Conservation (phyloP, 2,113 vertebrate genomes). For the Cepphus grylle region DNA sequence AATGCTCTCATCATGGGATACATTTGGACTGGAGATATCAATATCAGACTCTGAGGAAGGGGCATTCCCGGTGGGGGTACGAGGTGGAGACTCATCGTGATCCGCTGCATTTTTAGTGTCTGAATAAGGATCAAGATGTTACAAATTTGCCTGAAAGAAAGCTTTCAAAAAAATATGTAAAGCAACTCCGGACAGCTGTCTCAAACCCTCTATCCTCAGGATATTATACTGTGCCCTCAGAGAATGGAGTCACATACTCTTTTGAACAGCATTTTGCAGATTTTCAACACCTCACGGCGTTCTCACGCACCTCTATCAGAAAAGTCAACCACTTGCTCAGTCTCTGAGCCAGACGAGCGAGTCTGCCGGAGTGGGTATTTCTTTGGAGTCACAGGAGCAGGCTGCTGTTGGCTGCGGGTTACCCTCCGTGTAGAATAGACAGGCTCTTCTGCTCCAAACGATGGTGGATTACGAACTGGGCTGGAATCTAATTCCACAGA, state of each 20-base stretch:
- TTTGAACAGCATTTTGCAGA: neutral
- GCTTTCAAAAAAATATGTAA: neutral
- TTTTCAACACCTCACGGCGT: neutral
- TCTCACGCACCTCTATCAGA: conserved; percentile 82
- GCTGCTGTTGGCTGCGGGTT: conserved; percentile 94
- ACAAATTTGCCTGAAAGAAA: neutral
- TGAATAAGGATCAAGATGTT: conserved; percentile 24
- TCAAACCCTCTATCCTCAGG: neutral
- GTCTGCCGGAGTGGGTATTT: conserved; percentile 92
- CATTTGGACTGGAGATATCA: conserved; percentile 96
- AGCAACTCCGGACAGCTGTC: neutral
- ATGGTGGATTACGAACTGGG: conserved; percentile 77
- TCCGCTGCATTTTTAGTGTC: conserved; percentile 90
- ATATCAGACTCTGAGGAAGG: conserved; percentile 99
- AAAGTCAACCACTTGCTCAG: conserved; percentile 84
- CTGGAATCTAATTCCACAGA: conserved; percentile 76
- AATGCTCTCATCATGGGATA: conserved; percentile 93
- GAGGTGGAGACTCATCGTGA: conserved; percentile 94
- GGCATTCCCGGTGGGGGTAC: conserved; percentile 96
- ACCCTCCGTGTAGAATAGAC: conserved; percentile 87
- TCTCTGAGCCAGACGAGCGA: conserved; percentile 91
- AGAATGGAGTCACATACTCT: neutral
- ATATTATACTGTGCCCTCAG: neutral
- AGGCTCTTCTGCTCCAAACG: conserved; percentile 82
- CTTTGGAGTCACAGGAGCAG: conserved; percentile 84